A percentile compares a stretch with the other conserved stretches of the same genome.
Evolutionary conservation across 2,888 invertebrate species (phyloP).

Genomic region (Xanthostigma xanthostigma): DNA sequence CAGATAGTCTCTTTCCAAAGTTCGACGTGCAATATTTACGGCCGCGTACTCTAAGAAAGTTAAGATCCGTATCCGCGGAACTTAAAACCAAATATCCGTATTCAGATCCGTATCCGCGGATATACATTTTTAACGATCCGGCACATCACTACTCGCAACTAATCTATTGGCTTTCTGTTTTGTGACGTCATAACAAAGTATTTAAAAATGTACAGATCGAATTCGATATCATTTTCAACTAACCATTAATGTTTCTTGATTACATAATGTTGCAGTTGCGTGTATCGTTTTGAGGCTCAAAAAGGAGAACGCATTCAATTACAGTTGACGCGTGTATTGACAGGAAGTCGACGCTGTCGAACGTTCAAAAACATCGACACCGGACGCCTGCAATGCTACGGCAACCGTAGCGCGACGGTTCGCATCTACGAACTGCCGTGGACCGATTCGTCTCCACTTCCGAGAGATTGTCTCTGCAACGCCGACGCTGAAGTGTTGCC

Average conservation of each 20-base stretch:
- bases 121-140: too few relatives aligned
- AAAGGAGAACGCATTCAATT: conserved; percentile 67
- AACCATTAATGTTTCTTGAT: conserved; percentile 1
- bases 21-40: too few relatives aligned
- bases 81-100: too few relatives aligned
- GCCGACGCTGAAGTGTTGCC: conserved; percentile 35
- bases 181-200: too few relatives aligned
- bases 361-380: conserved; percentile 48
- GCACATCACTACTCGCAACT: too few relatives aligned
- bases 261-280: conserved; percentile 43
- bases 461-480: conserved; percentile 69
- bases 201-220: too few relatives aligned
- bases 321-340: conserved; percentile 54
- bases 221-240: not conserved
- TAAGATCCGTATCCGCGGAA: too few relatives aligned
- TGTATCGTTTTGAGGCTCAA: conserved; percentile 76
- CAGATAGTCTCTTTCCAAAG: too few relatives aligned
- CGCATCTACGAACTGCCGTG: conserved; percentile 66
- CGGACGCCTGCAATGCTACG: conserved; percentile 53
- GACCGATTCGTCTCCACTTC: conserved; percentile 51
- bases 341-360: conserved; percentile 32
- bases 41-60: too few relatives aligned
- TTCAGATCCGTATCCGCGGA: too few relatives aligned
- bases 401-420: conserved; percentile 51
- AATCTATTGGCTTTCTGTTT: too few relatives aligned